Conservation (phyloP, 2,888 invertebrate genomes). For the Stratiomys singularior region DNA sequence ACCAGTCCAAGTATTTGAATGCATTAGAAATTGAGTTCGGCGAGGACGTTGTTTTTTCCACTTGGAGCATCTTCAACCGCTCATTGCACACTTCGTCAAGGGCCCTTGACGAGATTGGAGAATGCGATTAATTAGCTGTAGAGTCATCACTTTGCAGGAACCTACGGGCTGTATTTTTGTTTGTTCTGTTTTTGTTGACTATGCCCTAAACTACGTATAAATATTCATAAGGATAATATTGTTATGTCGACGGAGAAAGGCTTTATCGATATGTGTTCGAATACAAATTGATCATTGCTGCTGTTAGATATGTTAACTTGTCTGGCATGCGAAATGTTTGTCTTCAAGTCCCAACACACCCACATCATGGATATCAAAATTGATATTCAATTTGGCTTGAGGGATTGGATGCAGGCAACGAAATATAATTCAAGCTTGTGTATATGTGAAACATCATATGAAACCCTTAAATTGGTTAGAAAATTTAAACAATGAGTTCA, state of each 20-base stretch:
- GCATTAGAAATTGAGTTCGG: slow-evolving; percentile 7
- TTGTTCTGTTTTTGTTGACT: not conserved
- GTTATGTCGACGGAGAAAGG: not conserved
- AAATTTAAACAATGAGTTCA: too few species aligned
- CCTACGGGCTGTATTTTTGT: not conserved
- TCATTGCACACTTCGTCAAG: not conserved
- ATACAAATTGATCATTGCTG: too few species aligned
- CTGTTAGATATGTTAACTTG: too few species aligned
- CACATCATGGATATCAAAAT: too few species aligned
- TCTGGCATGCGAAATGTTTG: too few species aligned
- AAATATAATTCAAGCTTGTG: too few species aligned
- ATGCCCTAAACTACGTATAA: not conserved
- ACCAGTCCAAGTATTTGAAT: not conserved
- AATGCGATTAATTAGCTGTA: not conserved
- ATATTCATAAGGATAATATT: not conserved
- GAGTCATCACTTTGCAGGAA: not conserved
- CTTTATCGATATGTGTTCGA: too few species aligned
- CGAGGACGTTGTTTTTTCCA: not conserved
- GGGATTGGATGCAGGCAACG: too few species aligned
- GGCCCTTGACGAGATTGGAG: not conserved
- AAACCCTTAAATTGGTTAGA: too few species aligned
- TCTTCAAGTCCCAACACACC: too few species aligned
- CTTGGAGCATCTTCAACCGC: not conserved
- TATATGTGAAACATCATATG: too few species aligned
- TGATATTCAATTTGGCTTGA: too few species aligned